Evolutionary conservation across 2,113 vertebrate genomes (phyloP), one percentile per base, ranked within the genome.

Genomic region (Vidua macroura): DNA sequence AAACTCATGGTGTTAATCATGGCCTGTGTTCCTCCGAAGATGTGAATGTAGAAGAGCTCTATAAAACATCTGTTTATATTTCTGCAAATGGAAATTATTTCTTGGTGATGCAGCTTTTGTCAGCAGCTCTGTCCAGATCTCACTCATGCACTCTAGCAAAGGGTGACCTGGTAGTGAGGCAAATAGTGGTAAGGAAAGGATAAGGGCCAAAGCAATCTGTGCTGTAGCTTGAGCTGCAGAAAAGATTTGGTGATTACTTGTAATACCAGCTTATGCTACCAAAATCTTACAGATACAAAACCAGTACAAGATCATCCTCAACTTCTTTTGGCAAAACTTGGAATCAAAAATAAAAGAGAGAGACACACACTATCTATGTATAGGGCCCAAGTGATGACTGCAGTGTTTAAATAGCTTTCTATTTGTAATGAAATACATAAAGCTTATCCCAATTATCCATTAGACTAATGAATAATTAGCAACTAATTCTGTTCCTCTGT

Each of bases 11-110:
- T 77, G 39, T 66, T 53, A 46, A 41, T 62, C 33, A 12, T 8
- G 6, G 19, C 10, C 28, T 63, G 1, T 67, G 8, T 58, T 83
- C 63, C 27, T 84, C 5, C 0, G 0, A 14, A 37, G 4, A 23
- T 30, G 5, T 48, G 31, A 52, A 37, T 41, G 23, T 41, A 53
- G 37, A 62, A 83, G 35, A 58, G 15, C 16, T 15, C 55, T 73
- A 37, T 52, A 55, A 86, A 93, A 53, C 10, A 43, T 16, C 74
- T 28, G 8, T 20, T 58, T 63, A 6, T 60, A 11, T 51, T 49
- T 81, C n/a, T 79, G 23, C 20, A 75, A 84, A 52, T 30, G 17
- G 25, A 93, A 89, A 73, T 68, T 76, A 30, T 72, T 60, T 69
- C 41, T 64, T 52, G 35, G n/a, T 56, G 51, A 22, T 41, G 30